Evolutionary conservation across 2,888 invertebrate species (phyloP).

Genomic region (Aphidius colemani): DNA sequence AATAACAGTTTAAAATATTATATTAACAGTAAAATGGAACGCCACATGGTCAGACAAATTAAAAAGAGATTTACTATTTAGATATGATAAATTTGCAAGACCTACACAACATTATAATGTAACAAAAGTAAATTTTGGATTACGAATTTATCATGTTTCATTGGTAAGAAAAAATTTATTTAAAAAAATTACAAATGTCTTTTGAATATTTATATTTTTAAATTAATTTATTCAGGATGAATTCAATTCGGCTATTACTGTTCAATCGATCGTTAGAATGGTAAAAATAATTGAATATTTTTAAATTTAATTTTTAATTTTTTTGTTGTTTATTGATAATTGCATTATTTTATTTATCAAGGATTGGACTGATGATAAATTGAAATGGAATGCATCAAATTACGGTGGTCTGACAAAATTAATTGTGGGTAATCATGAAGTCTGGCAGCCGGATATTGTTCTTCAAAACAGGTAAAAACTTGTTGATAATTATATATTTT

Average conservation of each 20-base stretch:
- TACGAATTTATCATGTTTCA: slow-evolving; percentile 69
- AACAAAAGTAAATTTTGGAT: slow-evolving; percentile 63
- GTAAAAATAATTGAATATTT: background rate
- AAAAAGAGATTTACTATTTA: slow-evolving; percentile 65
- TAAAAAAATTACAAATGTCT: no score
- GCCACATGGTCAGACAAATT: slow-evolving; percentile 64
- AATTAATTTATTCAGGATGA: slow-evolving; percentile 26
- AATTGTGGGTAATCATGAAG: slow-evolving; percentile 71
- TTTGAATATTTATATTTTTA: no score
- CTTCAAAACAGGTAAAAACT: slow-evolving; percentile 70
- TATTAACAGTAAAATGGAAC: slow-evolving; percentile 62
- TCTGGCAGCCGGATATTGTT: slow-evolving; percentile 80
- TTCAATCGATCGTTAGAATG: background rate
- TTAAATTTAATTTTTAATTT: background rate
- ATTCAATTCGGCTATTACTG: background rate
- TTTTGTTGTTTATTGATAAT: background rate
- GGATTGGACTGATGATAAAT: slow-evolving; percentile 78
- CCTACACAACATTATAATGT: slow-evolving; percentile 63
- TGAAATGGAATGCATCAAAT: slow-evolving; percentile 72
- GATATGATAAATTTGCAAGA: slow-evolving; percentile 65
- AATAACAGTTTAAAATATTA: no score
- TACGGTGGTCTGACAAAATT: slow-evolving; percentile 69
- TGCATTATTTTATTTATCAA: slow-evolving; percentile 49
- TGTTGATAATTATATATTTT: no score
- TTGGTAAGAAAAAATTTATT: slow-evolving; percentile 52